These are phyloP conservation scores for Tenthredo notha DNA, from an alignment of 2,888 invertebrate genomes.

Conservation along the genomic window DNA sequence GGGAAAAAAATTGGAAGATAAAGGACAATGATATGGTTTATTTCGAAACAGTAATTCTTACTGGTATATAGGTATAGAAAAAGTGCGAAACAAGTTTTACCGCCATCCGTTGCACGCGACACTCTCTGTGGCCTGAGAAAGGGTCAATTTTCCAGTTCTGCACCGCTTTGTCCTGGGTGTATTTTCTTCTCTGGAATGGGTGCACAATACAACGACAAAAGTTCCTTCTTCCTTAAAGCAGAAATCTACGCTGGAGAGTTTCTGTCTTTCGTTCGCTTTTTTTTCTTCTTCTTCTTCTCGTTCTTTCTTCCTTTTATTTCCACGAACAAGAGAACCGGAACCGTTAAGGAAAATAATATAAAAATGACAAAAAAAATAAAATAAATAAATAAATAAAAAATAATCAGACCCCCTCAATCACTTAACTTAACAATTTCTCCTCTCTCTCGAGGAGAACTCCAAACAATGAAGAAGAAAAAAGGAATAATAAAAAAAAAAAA, in stretches of 20 bases:
- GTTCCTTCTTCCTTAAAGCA: not conserved
- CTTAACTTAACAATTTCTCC: not conserved
- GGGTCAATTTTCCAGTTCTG: conserved; percentile 45
- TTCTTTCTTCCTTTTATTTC: not conserved
- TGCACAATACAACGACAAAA: conserved; percentile 21
- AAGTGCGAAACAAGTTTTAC: conserved; percentile 34
- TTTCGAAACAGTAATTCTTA: not conserved
- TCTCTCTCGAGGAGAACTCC: not conserved
- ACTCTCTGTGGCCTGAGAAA: conserved; percentile 40
- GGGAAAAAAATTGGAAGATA: not conserved
- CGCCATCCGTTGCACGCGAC: conserved; percentile 42
- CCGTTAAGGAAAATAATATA: not conserved
- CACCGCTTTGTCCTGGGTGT: conserved; percentile 41
- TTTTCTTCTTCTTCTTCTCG: not conserved
- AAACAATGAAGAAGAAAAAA: not conserved
- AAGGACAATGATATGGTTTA: not conserved
- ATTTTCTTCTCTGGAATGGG: not conserved
- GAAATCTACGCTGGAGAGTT: not conserved
- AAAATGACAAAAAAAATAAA: not conserved
- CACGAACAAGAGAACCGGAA: not conserved
- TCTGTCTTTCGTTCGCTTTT: not conserved
- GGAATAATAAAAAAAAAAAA: not conserved
- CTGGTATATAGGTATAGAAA: conserved; percentile 2
- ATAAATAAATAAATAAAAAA: too few species aligned
- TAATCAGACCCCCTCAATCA: not conserved